These are phyloP conservation scores for Cairina moschata DNA, from an alignment of 2,113 vertebrate species.

Conservation along the genomic window DNA sequence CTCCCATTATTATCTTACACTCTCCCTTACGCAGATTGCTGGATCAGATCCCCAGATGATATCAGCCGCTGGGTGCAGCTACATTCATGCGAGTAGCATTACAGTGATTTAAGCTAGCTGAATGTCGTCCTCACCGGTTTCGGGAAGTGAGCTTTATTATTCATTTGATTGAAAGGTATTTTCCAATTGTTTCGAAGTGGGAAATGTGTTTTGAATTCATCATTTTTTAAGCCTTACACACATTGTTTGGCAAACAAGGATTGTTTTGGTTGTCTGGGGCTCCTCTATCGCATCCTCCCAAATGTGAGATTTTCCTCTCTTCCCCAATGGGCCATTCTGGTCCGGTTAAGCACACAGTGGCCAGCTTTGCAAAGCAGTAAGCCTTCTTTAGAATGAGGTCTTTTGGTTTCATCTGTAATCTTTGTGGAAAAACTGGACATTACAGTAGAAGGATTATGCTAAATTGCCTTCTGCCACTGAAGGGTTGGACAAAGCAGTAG, in stretches of 20 bases:
- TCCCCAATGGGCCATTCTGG: constrained; percentile 22
- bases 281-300: constrained; percentile 19
- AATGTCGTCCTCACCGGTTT: constrained; percentile 31
- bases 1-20: constrained; percentile 29
- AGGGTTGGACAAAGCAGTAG: constrained; percentile 48
- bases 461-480: constrained; percentile 47
- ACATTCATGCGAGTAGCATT: constrained; percentile 29
- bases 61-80: constrained; percentile 52
- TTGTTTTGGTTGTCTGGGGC: constrained; percentile 47
- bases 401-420: constrained; percentile 57
- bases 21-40: constrained; percentile 48
- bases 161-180: constrained; percentile 67
- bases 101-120: constrained; percentile 51
- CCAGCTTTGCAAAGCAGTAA: constrained; percentile 50
- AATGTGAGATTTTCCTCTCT: constrained; percentile 45
- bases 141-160: constrained; percentile 47
- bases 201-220: constrained; percentile 44
- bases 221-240: constrained; percentile 33
- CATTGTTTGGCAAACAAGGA: constrained; percentile 22
- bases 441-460: constrained; percentile 72
- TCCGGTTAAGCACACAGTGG: constrained; percentile 5
- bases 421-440: constrained; percentile 56
- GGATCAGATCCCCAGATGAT: constrained; percentile 47
- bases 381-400: constrained; percentile 51
- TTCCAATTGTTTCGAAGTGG: constrained; percentile 52